Percentiles rank a stretch among this genome's conserved stretches.
Evolutionary conservation across 2,113 vertebrate genomes (phyloP).

Genomic region (Solenodon paradoxus): DNA sequence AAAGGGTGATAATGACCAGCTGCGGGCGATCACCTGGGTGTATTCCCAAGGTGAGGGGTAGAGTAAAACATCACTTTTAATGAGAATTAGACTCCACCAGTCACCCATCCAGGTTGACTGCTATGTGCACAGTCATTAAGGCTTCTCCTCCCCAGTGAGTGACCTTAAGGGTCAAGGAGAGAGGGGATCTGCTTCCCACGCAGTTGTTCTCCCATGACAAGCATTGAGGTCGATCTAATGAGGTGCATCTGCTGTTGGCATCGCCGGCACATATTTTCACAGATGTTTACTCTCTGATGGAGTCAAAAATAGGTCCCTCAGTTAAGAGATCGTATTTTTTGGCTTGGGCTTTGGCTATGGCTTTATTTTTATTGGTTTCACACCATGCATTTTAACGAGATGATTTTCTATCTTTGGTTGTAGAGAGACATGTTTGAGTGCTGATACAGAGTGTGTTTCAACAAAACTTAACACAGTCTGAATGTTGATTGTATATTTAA

Average conservation of each 20-base stretch:
- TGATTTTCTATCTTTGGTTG: not conserved
- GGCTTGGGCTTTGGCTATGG: not conserved
- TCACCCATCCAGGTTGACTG: not conserved
- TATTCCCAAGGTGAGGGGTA: not conserved
- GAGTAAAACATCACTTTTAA: not conserved
- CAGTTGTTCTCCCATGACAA: not conserved
- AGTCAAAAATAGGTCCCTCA: not conserved
- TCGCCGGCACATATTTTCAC: rapidly evolving
- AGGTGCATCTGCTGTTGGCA: not conserved
- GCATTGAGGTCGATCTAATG: not conserved
- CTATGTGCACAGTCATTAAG: not conserved
- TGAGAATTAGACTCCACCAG: not conserved
- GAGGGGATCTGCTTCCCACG: not conserved
- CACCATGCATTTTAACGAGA: not conserved
- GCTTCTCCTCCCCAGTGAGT: not conserved
- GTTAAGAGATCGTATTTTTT: not conserved
- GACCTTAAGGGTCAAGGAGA: not conserved
- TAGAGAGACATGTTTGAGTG: not conserved
- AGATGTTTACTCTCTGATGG: not conserved
- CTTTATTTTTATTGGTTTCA: not conserved
- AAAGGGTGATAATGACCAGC: not conserved
- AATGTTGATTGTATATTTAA: not conserved
- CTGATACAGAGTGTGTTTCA: not conserved
- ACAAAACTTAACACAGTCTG: not conserved
- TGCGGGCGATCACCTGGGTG: not conserved